Evolutionary conservation across 2,888 invertebrate species (phyloP), one percentile per base, ranked within the genome.

Genomic region (Monoplex corrugatus): DNA sequence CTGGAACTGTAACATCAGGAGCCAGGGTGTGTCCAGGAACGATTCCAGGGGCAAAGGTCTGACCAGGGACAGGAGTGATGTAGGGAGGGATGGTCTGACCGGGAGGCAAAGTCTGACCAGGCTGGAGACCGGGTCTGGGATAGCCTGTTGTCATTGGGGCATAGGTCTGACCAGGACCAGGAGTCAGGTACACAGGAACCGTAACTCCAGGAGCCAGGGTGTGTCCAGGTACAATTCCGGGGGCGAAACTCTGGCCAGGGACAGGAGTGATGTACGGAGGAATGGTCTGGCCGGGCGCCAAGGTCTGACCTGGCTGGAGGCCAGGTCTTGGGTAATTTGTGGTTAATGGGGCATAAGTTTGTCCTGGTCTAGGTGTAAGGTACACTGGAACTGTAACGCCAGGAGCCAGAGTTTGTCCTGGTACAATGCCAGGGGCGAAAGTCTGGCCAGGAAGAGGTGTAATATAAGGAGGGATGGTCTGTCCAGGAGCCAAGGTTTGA

Each of bases 31-130:
- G 92, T 10, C 83, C 50, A 19, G 80, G 86, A 50, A 86, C 89
- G 44, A 92, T 92, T 0, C 92, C 91, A 16, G 93, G 93, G 50
- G 91, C 92, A 45, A 91, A 92, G 57, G 93, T 92, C 88, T 91
- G 92, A 5, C 92, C 91, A 85, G 92, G 92, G 0, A 90, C 92
- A 72, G 92, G 92, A 32, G 89, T 92, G 45, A 91, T 92, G 85
- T 92, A 92, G 80, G 32, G 16, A 3, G 80, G 87, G 32, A 91
- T 88, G 83, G 89, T 91, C 40, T 92, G 92, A 0, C 92, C 91
- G 10, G 93, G 92, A 45, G 91, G 91, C 72, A 91, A 90, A 50
- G 93, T 92, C 84, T 91, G 91, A 3, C 91, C 91, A 89, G 91
- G 92, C 0, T 89, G 90, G 82, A 92, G 92, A 86, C 92, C 87